These are phyloP conservation scores for Merluccius polli DNA, from an alignment of 2,797 vertebrate species.

Conservation along the genomic window DNA sequence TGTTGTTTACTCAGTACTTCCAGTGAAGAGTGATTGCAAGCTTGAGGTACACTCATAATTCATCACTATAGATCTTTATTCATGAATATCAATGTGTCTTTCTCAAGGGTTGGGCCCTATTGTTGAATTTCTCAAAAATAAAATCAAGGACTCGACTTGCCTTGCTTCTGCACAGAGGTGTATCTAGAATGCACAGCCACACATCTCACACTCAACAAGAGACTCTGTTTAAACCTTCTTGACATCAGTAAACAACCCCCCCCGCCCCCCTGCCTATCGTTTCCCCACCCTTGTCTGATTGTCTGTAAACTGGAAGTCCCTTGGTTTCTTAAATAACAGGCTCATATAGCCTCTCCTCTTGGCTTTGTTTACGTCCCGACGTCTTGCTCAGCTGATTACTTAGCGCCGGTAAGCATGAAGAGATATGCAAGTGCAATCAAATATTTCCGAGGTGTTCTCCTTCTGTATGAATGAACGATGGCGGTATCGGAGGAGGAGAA, in stretches of 20 bases:
- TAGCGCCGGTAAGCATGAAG: conserved; percentile 50
- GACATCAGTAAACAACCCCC: conserved; percentile 49
- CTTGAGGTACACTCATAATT: conserved; percentile 44
- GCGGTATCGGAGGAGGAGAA: conserved; percentile 55
- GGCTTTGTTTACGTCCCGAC: conserved; percentile 51
- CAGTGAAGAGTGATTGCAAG: conserved; percentile 8
- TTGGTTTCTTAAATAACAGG: conserved; percentile 66
- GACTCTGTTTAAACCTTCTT: conserved; percentile 63
- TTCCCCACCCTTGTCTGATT: conserved; percentile 40
- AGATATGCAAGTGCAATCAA: conserved; percentile 73
- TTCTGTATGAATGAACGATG: conserved; percentile 66
- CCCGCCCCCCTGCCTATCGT: conserved; percentile 26
- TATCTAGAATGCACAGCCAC: conserved; percentile 56
- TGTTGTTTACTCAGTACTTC: background rate
- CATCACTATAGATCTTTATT: conserved; percentile 46
- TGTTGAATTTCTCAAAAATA: conserved; percentile 53
- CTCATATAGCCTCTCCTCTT: conserved; percentile 52
- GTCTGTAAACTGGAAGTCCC: conserved; percentile 57
- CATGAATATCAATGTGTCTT: conserved; percentile 53
- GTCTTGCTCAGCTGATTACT: conserved; percentile 59
- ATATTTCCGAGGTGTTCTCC: conserved; percentile 60
- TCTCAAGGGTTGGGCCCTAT: conserved; percentile 48
- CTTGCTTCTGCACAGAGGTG: conserved; percentile 49
- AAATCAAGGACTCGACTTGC: conserved; percentile 57
- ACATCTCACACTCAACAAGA: conserved; percentile 58